phyloP scores from a whole-genome alignment of 2,888 invertebrate genomes.

The Mythimna pallens region DNA sequence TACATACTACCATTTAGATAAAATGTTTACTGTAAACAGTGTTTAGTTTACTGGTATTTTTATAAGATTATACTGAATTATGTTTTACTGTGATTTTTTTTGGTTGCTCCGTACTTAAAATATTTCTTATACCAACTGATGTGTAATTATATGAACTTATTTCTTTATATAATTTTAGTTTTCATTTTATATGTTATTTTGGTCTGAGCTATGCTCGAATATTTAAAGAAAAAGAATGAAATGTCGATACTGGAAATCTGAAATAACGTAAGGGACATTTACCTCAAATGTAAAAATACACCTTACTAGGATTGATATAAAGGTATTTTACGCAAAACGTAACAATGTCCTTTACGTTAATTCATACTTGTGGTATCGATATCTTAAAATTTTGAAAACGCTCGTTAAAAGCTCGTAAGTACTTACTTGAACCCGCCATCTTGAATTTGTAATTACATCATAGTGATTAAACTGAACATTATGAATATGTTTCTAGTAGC shows the following conservation, averaged over 20 bases:
- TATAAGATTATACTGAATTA: slow-evolving; percentile 19
- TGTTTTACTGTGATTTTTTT: slow-evolving; percentile 34
- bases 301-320: too few relatives aligned
- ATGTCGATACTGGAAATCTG: not conserved
- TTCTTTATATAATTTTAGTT: slow-evolving; percentile 33
- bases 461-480: slow-evolving; percentile 4
- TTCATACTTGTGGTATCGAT: too few relatives aligned
- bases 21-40: not conserved
- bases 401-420: slow-evolving; percentile 3
- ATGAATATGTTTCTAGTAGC: not conserved
- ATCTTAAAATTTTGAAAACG: not conserved
- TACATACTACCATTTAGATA: not conserved
- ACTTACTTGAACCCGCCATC: not conserved
- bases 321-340: too few relatives aligned
- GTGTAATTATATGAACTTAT: slow-evolving; percentile 33
- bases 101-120: slow-evolving; percentile 32
- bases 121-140: slow-evolving; percentile 15
- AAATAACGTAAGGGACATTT: too few relatives aligned
- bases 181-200: slow-evolving; percentile 27
- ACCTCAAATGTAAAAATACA: too few relatives aligned
- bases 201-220: slow-evolving; percentile 45
- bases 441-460: not conserved
- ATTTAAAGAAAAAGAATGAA: not conserved
- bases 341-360: too few relatives aligned
- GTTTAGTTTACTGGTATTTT: slow-evolving; percentile 15